Base-by-base conservation (phyloP, 1,140 invertebrate genomes). In the Rhopalosiphum padi region DNA sequence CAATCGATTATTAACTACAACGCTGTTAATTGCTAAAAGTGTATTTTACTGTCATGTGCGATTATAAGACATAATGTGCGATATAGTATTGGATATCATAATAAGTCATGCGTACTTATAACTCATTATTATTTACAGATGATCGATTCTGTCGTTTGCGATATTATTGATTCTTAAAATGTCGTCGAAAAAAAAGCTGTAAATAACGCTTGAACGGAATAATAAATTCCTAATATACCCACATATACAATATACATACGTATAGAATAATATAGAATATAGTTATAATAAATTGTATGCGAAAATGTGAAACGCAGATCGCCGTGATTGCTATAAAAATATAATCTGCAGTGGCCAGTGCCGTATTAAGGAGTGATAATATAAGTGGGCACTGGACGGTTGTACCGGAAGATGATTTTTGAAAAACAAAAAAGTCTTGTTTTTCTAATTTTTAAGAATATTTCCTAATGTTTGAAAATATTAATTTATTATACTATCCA, bases 111-210 rank as follows among this genome's bases (percentile, higher is more conserved):
- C 60, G 60, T 68, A 68, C n/a, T 68, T 68, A 68, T n/a, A n/a
- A 68, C 60, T 68, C n/a, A 68, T n/a, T 68, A 68, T 68, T n/a
- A 68, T 68, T 68, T 68, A 68, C 60, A 68, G 60, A 68, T n/a
- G 60, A 68, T 68, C 30, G 60, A 68, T n/a, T 68, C 60, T 30
- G 30, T 68, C 60, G 60, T 68, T 68, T 68, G 60, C 60, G 30
- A 68, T 68, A n/a, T 68, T 68, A 68, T 68, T 68, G 60, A n/a
- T 68, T 15, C 11, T 48, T 15, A 21, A 68, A 68, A n/a, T 68
- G 3, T n/a, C 30, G 60, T 68, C 2, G 11, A 60, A 68, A 68
- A 68, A 68, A 15, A 68, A n/a, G 30, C 4, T 30, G 3, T 5
- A 68, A 68, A 68, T 68, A 68, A 68, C 30, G 60, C 30, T 68